Evolutionary conservation across 2,113 vertebrate genomes (phyloP).

Genomic region (Gnathochromis pfefferi): DNA sequence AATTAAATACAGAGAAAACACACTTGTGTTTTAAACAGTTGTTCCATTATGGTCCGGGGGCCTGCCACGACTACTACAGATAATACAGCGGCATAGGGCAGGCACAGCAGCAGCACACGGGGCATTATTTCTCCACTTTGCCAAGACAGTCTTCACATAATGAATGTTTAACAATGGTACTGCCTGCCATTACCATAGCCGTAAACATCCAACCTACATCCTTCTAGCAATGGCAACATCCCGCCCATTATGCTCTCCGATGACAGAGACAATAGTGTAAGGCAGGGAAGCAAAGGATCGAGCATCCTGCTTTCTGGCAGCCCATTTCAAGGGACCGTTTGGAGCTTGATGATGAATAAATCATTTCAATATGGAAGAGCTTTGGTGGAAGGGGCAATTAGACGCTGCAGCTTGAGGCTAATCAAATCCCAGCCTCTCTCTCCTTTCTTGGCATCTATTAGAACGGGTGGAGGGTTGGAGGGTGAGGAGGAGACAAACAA

Average conservation of each 20-base stretch:
- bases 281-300: constrained; percentile 23
- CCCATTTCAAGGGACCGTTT: constrained; percentile 48
- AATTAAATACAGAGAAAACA: background rate
- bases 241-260: constrained; percentile 37
- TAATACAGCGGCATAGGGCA: background rate
- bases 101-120: background rate
- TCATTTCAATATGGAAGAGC: constrained; percentile 65
- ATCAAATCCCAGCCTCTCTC: constrained; percentile 58
- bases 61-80: background rate
- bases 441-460: constrained; percentile 49
- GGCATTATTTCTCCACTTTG: background rate
- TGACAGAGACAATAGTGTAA: constrained; percentile 45
- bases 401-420: constrained; percentile 62
- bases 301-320: constrained; percentile 41
- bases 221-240: constrained; percentile 37
- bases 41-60: background rate
- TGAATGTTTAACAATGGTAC: constrained; percentile 31
- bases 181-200: constrained; percentile 25
- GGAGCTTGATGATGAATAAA: constrained; percentile 65
- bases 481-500: constrained; percentile 45
- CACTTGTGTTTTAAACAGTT: background rate
- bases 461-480: constrained; percentile 5
- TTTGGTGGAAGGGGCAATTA: constrained; percentile 67
- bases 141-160: background rate
- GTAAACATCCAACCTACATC: constrained; percentile 49